phyloP scores from a whole-genome alignment of 2,113 vertebrate species.

The Pelusios castaneus region DNA sequence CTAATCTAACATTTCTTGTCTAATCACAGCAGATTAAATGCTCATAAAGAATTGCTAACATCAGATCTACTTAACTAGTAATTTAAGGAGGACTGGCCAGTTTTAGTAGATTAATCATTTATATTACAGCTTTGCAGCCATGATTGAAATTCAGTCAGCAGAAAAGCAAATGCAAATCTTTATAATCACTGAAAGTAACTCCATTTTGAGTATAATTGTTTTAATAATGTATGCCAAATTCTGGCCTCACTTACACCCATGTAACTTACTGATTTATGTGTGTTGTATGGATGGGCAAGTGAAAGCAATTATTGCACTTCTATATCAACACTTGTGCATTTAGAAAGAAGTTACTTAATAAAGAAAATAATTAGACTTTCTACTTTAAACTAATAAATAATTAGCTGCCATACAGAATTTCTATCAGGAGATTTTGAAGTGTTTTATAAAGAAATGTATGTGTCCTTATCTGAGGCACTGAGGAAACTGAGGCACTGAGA shows the following conservation, averaged over 20 bases:
- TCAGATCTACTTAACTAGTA: conserved; percentile 3
- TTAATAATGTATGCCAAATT: not conserved
- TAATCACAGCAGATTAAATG: conserved; percentile 60
- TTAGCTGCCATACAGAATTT: not conserved
- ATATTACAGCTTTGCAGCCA: not conserved
- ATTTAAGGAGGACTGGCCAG: conserved; percentile 52
- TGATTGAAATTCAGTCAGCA: not conserved
- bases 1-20: conserved; percentile 57
- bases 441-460: not conserved
- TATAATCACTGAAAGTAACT: not conserved
- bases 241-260: not conserved
- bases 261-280: not conserved
- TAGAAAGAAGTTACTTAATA: not conserved
- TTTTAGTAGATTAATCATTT: not conserved
- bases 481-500: not conserved
- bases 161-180: not conserved
- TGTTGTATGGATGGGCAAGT: accelerated
- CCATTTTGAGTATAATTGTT: not conserved
- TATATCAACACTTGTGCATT: not conserved
- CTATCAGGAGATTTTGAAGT: not conserved
- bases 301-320: not conserved
- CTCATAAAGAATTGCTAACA: conserved; percentile 47
- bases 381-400: not conserved
- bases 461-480: not conserved
- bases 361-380: not conserved